Percentiles rank a stretch among this genome's conserved stretches.
Evolutionary conservation across 1,140 invertebrate species (phyloP).

Genomic region (Pseudomyrmex gracilis): DNA sequence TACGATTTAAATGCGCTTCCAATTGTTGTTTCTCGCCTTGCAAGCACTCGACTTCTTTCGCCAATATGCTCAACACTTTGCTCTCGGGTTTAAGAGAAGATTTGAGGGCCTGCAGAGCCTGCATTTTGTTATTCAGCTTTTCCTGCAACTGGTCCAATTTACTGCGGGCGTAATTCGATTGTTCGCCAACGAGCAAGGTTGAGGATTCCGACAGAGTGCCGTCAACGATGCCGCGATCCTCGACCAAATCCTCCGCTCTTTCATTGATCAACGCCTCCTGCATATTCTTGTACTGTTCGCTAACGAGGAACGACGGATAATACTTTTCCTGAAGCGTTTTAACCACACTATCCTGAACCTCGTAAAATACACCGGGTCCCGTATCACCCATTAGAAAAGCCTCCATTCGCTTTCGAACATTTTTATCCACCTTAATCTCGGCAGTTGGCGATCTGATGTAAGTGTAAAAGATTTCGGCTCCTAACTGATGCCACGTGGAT

Average conservation of each 20-base stretch:
- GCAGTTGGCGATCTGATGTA: slow-evolving; percentile 92
- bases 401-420: slow-evolving; percentile 93
- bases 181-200: slow-evolving; percentile 89
- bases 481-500: slow-evolving; percentile 93
- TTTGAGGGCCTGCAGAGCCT: slow-evolving; percentile 92
- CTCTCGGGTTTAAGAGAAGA: slow-evolving; percentile 92
- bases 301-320: slow-evolving; percentile 95
- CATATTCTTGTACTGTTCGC: slow-evolving; percentile 93
- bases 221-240: slow-evolving; percentile 78
- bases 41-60: slow-evolving; percentile 93
- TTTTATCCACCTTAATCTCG: slow-evolving; percentile 92
- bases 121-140: slow-evolving; percentile 91
- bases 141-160: slow-evolving; percentile 93
- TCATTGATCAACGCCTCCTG: slow-evolving; percentile 90
- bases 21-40: slow-evolving; percentile 91
- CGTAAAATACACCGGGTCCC: slow-evolving; percentile 95
- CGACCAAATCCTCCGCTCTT: slow-evolving; percentile 85
- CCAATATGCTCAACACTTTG: slow-evolving; percentile 90
- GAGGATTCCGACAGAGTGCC: slow-evolving; percentile 78
- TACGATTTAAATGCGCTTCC: slow-evolving; percentile 93
- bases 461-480: slow-evolving; percentile 95
- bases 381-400: slow-evolving; percentile 94
- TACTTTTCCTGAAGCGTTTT: slow-evolving; percentile 94
- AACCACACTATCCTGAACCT: slow-evolving; percentile 93
- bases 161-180: slow-evolving; percentile 93